Evolutionary conservation across 2,113 vertebrate species (phyloP), one percentile per base, ranked within the genome.

Genomic region (Noctilio leporinus): DNA sequence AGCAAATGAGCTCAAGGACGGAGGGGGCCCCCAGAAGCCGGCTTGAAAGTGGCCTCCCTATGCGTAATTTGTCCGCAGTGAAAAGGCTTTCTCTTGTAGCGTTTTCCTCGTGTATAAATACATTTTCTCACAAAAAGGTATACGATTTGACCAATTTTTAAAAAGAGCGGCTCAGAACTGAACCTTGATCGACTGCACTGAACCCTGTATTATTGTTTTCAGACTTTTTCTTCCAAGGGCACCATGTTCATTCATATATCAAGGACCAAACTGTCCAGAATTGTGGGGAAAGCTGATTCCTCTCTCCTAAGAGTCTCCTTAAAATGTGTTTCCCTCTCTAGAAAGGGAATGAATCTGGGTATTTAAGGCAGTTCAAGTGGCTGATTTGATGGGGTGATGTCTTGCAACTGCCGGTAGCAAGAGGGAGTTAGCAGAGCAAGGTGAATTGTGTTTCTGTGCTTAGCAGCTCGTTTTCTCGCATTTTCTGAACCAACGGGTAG

Each of bases 291-390:
- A 64, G n/a, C 33, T 14, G 17, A 33, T 6, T 15, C 22, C 67
- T 62, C 65, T 26, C 38, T 53, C 16, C 45, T 5, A 69, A 33
- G 14, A 17, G 1, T 28, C 69, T 88, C 67, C 77, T 93, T 72
- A 69, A 93, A 89, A 81, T 72, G 78, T 20, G 35, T 75, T 94
- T 95, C 78, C 64, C 14, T 89, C 38, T 69, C 64, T 70, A 55
- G 77, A n/a, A n/a, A n/a, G n/a, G 65, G 83, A 76, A 70, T 93
- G 51, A 51, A 95, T 80, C 67, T 86, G 62, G 49, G 76, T 90
- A 86, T 86, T 86, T 93, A 95, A 96, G 49, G 69, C 57, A 84
- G 78, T 76, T 91, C 70, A 88, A 94, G 78, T 75, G 80, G 77
- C 62, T 96, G 69, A 96, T 93, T 53, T 75, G 89, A 75, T 57